Base-by-base conservation (phyloP, 2,113 vertebrate species). In the Mastomys coucha region DNA sequence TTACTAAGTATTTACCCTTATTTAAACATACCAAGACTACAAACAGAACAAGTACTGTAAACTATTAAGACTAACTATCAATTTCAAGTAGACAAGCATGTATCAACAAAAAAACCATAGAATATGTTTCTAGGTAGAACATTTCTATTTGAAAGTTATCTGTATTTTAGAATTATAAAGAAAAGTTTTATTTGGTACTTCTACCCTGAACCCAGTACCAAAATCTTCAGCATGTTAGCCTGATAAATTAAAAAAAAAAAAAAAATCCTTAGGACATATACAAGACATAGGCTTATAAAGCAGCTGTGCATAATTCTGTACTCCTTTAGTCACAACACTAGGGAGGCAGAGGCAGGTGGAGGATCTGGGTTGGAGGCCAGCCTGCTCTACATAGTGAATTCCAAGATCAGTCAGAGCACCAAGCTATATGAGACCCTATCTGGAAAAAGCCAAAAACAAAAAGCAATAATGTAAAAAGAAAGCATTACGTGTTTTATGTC, bases 191-290 rank as follows among this genome's bases (percentile, higher is more conserved):
- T 81, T 88, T 89, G 53, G 17, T 72, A 7, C 92, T n/a, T 72
- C 89, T 31, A 72, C 36, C 45, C 72, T 81, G 20, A 97, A 91
- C 36, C 26, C 1, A 2, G 77, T 31, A 67, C 39, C 85, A 39
- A 69, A 93, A 73, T 33, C 85, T 81, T 93, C 53, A 93, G 36
- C 14, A 94, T 73, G 3, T 81, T 91, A 89, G 88, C 2, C 88
- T 70, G 39, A 86, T 45, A 63, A 31, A 75, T 70, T 20, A 17
- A 80, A 77, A 49, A 39, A n/a, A 16, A 56, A 77, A 49, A 39
- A 24, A 60, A 96, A 94, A 92, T 58, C 19, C 42, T 94, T 60
- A 76, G 87, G 58, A 75, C 16, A 26, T 63, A 6, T 39, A 20
- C 77, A 56, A 91, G 8, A 53, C 17, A 92, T 7, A 87, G 42